phyloP scores from a whole-genome alignment of 2,888 invertebrate genomes.

The Diabrotica balteata region DNA sequence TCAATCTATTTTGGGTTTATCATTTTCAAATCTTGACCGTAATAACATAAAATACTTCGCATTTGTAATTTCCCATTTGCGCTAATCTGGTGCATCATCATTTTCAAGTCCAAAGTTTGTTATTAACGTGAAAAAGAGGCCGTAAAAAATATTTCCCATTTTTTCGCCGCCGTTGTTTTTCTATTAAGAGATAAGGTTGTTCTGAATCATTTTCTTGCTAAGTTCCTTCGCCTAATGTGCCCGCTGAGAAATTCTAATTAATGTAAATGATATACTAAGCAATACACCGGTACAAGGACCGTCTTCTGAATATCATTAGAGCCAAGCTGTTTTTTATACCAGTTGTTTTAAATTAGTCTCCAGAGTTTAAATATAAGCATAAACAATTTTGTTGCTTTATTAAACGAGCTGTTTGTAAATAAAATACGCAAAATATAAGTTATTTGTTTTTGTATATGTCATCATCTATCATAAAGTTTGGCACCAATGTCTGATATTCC shows the following conservation, averaged over 20 bases:
- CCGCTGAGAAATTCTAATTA: constrained; percentile 55
- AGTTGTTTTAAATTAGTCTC: constrained; percentile 14
- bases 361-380: neutral
- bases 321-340: constrained; percentile 19
- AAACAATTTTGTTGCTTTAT: too few species aligned
- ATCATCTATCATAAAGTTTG: too few species aligned
- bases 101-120: constrained; percentile 23
- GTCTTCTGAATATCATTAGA: constrained; percentile 46
- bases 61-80: constrained; percentile 18
- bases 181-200: constrained; percentile 54
- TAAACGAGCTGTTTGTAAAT: too few species aligned
- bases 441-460: too few species aligned
- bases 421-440: too few species aligned
- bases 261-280: constrained; percentile 54
- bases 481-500: too few species aligned
- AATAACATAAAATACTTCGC: constrained; percentile 17
- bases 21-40: constrained; percentile 4
- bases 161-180: constrained; percentile 43
- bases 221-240: constrained; percentile 51
- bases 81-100: constrained; percentile 27
- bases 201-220: constrained; percentile 48
- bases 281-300: constrained; percentile 45
- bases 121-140: constrained; percentile 23
- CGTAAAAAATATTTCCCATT: constrained; percentile 19
- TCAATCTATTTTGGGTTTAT: neutral